Conservation (phyloP, 2,888 invertebrate genomes). For the Hipparchia sbordonii region DNA sequence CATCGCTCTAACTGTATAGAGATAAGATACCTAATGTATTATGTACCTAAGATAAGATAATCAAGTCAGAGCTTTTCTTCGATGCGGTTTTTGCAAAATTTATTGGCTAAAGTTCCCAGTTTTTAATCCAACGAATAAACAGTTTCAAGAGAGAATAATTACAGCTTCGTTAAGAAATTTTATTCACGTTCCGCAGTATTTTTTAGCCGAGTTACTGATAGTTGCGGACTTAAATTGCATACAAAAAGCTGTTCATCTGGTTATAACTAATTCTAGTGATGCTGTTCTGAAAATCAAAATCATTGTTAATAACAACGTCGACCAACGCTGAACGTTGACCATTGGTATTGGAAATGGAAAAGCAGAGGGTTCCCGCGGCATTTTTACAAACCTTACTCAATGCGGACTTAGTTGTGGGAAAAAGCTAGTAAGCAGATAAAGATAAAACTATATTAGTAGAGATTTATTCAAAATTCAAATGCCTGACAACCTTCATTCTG, state of each 20-base stretch:
- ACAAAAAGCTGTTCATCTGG: neutral
- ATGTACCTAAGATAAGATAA: neutral
- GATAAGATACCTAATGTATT: neutral
- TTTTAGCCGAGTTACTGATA: neutral
- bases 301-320: neutral
- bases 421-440: neutral
- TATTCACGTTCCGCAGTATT: neutral
- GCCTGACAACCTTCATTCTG: neutral
- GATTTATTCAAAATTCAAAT: neutral
- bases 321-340: no score
- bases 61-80: neutral
- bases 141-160: neutral
- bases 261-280: neutral
- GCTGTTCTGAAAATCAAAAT: neutral
- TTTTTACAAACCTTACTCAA: neutral
- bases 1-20: neutral
- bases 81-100: neutral
- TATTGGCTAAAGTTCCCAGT: constrained; percentile 6
- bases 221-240: neutral
- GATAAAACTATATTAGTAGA: neutral
- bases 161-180: neutral
- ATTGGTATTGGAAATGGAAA: no score
- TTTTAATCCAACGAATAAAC: neutral
- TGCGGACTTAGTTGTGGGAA: neutral
- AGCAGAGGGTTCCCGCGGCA: no score